Percentiles rank a stretch among this genome's conserved stretches.
Evolutionary conservation across 1,140 invertebrate species (phyloP).

Genomic region (Dermatophagoides farinae): DNA sequence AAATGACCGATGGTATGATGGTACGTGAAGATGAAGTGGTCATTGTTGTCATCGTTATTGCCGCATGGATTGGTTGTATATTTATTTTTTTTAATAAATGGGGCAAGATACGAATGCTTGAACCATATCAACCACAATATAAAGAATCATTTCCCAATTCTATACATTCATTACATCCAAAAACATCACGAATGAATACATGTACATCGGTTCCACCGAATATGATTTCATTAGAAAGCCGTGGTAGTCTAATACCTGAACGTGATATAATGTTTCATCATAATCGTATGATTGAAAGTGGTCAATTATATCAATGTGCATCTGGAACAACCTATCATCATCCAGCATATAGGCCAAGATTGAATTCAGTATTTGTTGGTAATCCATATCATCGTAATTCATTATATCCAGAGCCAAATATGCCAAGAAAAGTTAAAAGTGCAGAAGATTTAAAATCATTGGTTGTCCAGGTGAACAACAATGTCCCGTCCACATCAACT

Average conservation of each 20-base stretch:
- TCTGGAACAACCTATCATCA: constrained; percentile 28
- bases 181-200: constrained; percentile 10
- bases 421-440: constrained; percentile 48
- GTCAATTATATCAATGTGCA: neutral
- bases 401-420: constrained; percentile 14
- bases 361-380: constrained; percentile 65
- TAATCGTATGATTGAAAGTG: neutral
- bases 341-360: constrained; percentile 30
- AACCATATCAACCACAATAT: constrained; percentile 46
- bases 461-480: constrained; percentile 24
- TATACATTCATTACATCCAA: constrained; percentile 4
- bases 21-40: constrained; percentile 63
- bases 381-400: constrained; percentile 27
- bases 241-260: constrained; percentile 10
- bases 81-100: constrained; percentile 61
- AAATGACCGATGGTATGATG: constrained; percentile 18
- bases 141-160: constrained; percentile 4
- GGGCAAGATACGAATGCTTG: constrained; percentile 73
- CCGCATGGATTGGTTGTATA: constrained; percentile 68
- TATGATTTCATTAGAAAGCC: constrained; percentile 10
- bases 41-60: constrained; percentile 59
- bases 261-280: constrained; percentile 6
- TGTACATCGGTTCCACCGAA: constrained; percentile 2
- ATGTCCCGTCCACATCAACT: constrained; percentile 11
- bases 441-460: constrained; percentile 57